Base-by-base conservation (phyloP, 2,113 vertebrate species). In the Elanus axillaris region DNA sequence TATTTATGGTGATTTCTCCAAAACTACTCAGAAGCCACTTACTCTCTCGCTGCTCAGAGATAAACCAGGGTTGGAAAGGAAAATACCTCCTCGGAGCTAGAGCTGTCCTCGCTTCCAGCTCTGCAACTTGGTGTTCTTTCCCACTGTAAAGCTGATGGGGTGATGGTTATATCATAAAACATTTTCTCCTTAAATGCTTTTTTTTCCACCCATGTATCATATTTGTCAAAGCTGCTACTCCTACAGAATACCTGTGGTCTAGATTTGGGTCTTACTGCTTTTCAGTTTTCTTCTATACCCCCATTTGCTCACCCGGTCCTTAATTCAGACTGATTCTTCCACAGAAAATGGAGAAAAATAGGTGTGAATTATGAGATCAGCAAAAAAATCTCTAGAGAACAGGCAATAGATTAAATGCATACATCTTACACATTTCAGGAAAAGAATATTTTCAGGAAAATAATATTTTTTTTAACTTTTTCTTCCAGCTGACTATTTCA, bases 151-250 rank as follows among this genome's bases (percentile, higher is more conserved):
- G 20, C 27, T 9, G 3, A 34, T 11, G 47, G 40, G 47, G 45
- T 0, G 11, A 64, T 0, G 0, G 19, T 78, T 90, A 71, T 5
- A 15, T 56, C 60, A 79, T 47, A 36, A 45, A 56, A 31, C 9
- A 10, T 50, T 53, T 64, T 34, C 48, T 81, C 31, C 47, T 63
- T 48, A 40, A 40, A 34, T 43, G 5, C 0, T 31, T 63, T 27
- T 23, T 55, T 40, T 11, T 1, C 9, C 17, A 55, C 20, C 14
- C 9, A 4, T 19, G 11, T 25, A 17, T 50, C 32, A 88, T 68
- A 64, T 23, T 64, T 0, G 2, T 64, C 45, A 72, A 90, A 91
- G 38, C 50, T 60, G 20, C 32, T 68, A 13, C 60, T 75, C 40
- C 76, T 64, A 26, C 45, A 74, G 66, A 68, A 58, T 14, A 56